Percentiles rank a stretch among this genome's conserved stretches.
Evolutionary conservation across 1,140 invertebrate genomes (phyloP).

Genomic region (Meloidogyne hapla): DNA sequence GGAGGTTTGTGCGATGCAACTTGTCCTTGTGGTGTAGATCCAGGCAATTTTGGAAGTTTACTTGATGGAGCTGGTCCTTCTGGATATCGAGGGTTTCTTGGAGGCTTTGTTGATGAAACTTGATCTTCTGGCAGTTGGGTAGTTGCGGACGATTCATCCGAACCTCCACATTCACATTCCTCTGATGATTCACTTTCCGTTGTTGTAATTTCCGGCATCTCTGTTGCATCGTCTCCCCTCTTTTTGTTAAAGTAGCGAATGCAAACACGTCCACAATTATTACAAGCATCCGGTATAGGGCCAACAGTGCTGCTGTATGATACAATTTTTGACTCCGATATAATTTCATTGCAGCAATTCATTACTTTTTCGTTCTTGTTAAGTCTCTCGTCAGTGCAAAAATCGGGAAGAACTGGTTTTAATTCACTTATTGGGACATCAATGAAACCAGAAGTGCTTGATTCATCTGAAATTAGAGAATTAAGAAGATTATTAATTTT

Average conservation of each 20-base stretch:
- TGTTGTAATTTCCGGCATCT: background rate
- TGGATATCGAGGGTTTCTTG: background rate
- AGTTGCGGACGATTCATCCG: background rate
- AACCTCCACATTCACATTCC: background rate
- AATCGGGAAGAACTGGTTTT: too few relatives aligned
- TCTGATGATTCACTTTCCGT: too few relatives aligned
- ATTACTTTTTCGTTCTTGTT: too few relatives aligned
- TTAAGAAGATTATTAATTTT: too few relatives aligned
- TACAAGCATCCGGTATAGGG: background rate
- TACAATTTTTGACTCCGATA: too few relatives aligned
- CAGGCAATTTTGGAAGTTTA: background rate
- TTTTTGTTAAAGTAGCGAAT: background rate
- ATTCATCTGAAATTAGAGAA: too few relatives aligned
- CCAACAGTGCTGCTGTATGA: too few relatives aligned
- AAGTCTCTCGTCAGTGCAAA: too few relatives aligned
- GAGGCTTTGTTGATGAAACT: background rate
- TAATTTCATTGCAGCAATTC: too few relatives aligned
- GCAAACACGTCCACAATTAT: background rate
- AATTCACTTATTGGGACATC: too few relatives aligned
- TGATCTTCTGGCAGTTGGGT: background rate
- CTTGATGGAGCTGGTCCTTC: background rate
- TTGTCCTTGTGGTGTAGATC: background rate
- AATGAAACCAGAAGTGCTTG: too few relatives aligned
- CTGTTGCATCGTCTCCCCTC: background rate
- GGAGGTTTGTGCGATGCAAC: background rate